Evolutionary conservation across 2,888 invertebrate genomes (phyloP).

Genomic region (Chaitophorus viminalis): DNA sequence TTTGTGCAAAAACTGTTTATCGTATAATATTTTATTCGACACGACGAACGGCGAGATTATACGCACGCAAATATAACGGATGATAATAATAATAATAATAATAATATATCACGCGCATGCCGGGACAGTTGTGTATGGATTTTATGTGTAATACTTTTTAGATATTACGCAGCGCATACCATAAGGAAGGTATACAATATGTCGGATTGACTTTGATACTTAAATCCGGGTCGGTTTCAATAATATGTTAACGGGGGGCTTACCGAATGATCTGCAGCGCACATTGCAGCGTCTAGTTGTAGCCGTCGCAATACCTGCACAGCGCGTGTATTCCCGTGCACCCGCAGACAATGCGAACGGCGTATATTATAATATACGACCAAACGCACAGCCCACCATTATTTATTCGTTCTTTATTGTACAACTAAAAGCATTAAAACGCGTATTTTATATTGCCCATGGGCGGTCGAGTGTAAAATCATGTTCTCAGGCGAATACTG

Average conservation of each 20-base stretch:
- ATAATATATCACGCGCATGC: not conserved
- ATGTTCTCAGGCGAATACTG: too few relatives aligned
- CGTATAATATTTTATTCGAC: too few relatives aligned
- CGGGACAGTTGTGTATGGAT: not conserved
- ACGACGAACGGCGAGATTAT: too few relatives aligned
- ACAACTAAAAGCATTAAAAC: not conserved
- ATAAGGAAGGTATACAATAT: not conserved
- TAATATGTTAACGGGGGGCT: constrained; percentile 28
- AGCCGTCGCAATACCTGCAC: not conserved
- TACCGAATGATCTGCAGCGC: not conserved
- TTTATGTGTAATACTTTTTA: not conserved
- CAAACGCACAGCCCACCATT: not conserved
- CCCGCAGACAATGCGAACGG: not conserved
- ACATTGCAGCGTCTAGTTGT: not conserved
- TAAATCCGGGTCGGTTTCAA: constrained; percentile 25
- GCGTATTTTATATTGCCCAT: not conserved
- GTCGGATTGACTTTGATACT: constrained; percentile 50
- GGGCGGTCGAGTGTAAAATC: not conserved
- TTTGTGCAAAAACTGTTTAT: too few relatives aligned
- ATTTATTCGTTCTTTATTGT: constrained; percentile 3
- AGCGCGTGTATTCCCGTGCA: too few relatives aligned
- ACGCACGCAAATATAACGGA: too few relatives aligned
- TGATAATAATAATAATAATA: too few relatives aligned
- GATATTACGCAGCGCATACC: not conserved
- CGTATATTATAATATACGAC: too few relatives aligned